These are phyloP conservation scores for Labeo catla DNA, from an alignment of 2,113 vertebrate species.

Conservation along the genomic window DNA sequence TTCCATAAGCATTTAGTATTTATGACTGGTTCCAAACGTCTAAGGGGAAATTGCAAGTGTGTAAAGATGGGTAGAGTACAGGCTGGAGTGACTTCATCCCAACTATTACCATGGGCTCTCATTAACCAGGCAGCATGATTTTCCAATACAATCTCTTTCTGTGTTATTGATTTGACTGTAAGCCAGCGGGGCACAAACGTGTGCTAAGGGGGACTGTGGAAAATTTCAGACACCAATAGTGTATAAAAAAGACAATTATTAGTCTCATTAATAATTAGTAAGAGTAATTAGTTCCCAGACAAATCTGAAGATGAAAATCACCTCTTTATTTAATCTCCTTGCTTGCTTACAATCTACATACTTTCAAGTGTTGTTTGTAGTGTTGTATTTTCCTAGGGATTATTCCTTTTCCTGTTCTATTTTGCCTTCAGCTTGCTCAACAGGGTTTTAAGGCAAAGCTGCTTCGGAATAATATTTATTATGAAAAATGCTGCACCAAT, in stretches of 20 bases:
- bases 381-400: neutral
- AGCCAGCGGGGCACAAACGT: neutral
- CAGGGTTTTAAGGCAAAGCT: neutral
- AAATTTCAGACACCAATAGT: neutral
- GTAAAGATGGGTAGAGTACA: neutral
- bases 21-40: neutral
- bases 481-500: neutral
- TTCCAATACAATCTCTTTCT: neutral
- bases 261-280: neutral
- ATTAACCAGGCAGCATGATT: neutral
- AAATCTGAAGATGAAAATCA: too few species aligned
- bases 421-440: neutral
- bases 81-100: too few species aligned
- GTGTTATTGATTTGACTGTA: neutral
- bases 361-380: neutral
- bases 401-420: neutral
- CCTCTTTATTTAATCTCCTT: too few species aligned
- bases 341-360: too few species aligned
- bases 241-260: neutral
- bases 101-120: neutral
- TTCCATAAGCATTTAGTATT: neutral
- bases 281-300: too few species aligned
- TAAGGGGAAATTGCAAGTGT: neutral
- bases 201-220: neutral
- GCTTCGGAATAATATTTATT: neutral